A percentile compares a stretch with the other conserved stretches of the same genome.
phyloP scores from a whole-genome alignment of 2,888 invertebrate genomes.

The Lampropteryx suffumata region DNA sequence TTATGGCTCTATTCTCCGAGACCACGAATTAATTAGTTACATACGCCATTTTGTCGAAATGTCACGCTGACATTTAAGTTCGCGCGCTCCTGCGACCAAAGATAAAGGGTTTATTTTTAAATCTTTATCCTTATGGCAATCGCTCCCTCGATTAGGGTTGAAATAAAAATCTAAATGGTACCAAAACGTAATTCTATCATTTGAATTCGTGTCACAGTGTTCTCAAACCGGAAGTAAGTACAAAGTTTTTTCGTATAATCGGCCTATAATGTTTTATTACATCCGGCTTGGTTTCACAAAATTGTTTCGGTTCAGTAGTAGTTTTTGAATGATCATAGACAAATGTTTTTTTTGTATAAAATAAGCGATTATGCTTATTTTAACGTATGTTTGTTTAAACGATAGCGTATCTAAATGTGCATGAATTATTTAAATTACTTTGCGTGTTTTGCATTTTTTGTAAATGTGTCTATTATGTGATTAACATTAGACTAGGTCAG shows the following conservation, averaged over 20 bases:
- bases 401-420: conserved; percentile 37
- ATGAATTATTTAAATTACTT: conserved; percentile 48
- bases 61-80: conserved; percentile 66
- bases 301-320: conserved; percentile 47
- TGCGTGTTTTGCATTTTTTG: conserved; percentile 20
- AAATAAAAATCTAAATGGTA: conserved; percentile 43
- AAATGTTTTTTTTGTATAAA: conserved; percentile 45
- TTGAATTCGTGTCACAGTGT: conserved; percentile 69
- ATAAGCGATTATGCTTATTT: conserved; percentile 48
- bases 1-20: conserved; percentile 15
- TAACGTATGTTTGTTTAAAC: conserved; percentile 32
- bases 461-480: conserved; percentile 44
- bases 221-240: conserved; percentile 63
- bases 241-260: conserved; percentile 55
- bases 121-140: conserved; percentile 12
- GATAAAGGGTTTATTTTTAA: conserved; percentile 61
- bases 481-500: conserved; percentile 4
- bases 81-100: conserved; percentile 59
- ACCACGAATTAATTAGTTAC: conserved; percentile 28
- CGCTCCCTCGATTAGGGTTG: conserved; percentile 23
- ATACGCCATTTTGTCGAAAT: conserved; percentile 56
- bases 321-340: conserved; percentile 38
- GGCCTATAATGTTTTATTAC: conserved; percentile 59
- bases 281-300: conserved; percentile 56
- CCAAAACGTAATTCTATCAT: conserved; percentile 58